phyloP scores from a whole-genome alignment of 2,113 vertebrate genomes.

The Pyxicephalus adspersus region DNA sequence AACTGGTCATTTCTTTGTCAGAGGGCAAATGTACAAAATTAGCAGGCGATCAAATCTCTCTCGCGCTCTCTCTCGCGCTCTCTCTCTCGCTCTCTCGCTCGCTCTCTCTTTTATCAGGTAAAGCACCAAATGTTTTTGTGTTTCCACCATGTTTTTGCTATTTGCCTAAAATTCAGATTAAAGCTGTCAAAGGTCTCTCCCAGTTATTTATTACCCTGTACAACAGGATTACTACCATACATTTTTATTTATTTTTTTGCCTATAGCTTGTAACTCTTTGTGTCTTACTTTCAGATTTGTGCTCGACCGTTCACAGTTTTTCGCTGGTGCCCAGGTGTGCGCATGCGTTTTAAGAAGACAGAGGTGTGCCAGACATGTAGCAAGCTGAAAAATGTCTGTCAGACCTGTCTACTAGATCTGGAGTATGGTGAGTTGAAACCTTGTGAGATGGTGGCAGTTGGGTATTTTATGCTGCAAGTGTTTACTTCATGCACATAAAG shows the following conservation, averaged over 20 bases:
- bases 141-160: neutral
- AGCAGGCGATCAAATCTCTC: no score
- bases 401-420: constrained; percentile 95
- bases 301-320: constrained; percentile 97
- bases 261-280: neutral
- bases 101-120: no score
- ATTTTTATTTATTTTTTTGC: no score
- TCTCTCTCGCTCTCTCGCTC: no score
- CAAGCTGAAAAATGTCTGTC: constrained; percentile 98
- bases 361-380: constrained; percentile 98
- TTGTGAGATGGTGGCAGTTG: neutral
- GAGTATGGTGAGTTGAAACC: constrained; percentile 86
- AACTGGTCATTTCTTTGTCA: no score
- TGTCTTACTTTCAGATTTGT: constrained; percentile 81
- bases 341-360: constrained; percentile 99
- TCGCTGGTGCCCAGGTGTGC: constrained; percentile 94
- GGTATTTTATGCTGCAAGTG: no score
- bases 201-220: neutral
- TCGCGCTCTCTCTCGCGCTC: no score
- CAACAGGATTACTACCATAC: no score
- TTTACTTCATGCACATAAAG: no score
- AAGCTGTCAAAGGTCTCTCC: neutral
- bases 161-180: neutral
- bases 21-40: no score
- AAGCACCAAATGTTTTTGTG: neutral